These are phyloP conservation scores for Meiosimyza platycephala DNA, from an alignment of 2,888 invertebrate species.

Conservation along the genomic window DNA sequence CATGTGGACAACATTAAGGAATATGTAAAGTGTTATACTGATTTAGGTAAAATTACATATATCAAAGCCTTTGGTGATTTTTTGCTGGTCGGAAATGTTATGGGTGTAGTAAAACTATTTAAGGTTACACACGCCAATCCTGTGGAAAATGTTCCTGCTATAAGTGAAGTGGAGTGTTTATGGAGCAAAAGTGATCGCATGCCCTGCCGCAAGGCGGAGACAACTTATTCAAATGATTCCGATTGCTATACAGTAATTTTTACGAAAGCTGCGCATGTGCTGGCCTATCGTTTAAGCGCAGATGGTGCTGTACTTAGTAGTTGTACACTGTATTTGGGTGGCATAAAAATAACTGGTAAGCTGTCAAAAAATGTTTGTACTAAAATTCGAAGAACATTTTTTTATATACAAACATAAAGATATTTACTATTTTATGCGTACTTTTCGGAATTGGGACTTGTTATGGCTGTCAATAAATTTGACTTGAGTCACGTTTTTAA, in stretches of 20 bases:
- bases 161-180: conserved; percentile 50
- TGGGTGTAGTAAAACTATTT: conserved; percentile 56
- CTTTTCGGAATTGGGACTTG: too few species aligned
- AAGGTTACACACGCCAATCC: conserved; percentile 35
- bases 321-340: conserved; percentile 51
- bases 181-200: conserved; percentile 59
- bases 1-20: conserved; percentile 37
- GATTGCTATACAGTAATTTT: conserved; percentile 53
- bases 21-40: conserved; percentile 47
- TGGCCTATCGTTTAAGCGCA: conserved; percentile 52
- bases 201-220: conserved; percentile 51
- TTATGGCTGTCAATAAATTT: too few species aligned
- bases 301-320: conserved; percentile 39
- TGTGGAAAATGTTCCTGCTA: conserved; percentile 6
- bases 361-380: background rate
- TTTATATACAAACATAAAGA: too few species aligned
- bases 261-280: conserved; percentile 56
- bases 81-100: conserved; percentile 52
- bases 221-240: conserved; percentile 41
- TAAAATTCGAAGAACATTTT: background rate
- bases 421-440: background rate
- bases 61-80: conserved; percentile 49
- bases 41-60: conserved; percentile 51
- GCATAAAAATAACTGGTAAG: conserved; percentile 58
- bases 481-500: too few species aligned